Evolutionary conservation across 2,113 vertebrate genomes (phyloP), one percentile per base, ranked within the genome.

Genomic region (Erythrocebus patas): DNA sequence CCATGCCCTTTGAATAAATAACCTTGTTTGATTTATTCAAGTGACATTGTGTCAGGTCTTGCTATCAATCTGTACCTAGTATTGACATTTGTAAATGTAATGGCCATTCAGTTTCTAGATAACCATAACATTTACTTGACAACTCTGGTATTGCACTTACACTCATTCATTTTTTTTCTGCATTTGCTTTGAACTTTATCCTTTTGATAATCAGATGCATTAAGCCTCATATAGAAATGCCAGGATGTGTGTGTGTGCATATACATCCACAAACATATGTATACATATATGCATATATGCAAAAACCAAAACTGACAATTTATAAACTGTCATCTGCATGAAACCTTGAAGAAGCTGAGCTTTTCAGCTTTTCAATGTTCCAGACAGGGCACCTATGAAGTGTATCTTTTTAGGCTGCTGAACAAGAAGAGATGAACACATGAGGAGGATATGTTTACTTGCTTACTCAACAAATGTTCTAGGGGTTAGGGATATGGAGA

Each of bases 171-270:
- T 94, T 73, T 91, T 18, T 45, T 17, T 13, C 30, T 64, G 61
- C 32, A 70, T 85, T 94, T 88, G 13, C 61, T 94, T 92, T 94
- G 57, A 94, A 72, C 18, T 92, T 76, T 86, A 18, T 89, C 32
- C 64, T 70, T 93, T 76, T 61, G 52, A 70, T 72, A 85, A 92
- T 80, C 17, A 43, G 9, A 32, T 73, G 18, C 87, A 79, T 40
- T 95, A 59, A 72, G 4, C 14, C 32, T 79, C 85, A 85, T 38
- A 12, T 12, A 91, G 59, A 79, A 88, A 88, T 87, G 45, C 23
- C 14, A 57, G n/a, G 18, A 11, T 40, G 3, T 43, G 8, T 66
- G 32, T 18, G 22, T 27, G 30, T 13, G 10, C 5, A 22, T 22
- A 18, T 27, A 32, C 23, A 75, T 27, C 6, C 25, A 45, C 73